These are phyloP conservation scores for Sardina pilchardus DNA, from an alignment of 2,113 vertebrate species.

Conservation along the genomic window DNA sequence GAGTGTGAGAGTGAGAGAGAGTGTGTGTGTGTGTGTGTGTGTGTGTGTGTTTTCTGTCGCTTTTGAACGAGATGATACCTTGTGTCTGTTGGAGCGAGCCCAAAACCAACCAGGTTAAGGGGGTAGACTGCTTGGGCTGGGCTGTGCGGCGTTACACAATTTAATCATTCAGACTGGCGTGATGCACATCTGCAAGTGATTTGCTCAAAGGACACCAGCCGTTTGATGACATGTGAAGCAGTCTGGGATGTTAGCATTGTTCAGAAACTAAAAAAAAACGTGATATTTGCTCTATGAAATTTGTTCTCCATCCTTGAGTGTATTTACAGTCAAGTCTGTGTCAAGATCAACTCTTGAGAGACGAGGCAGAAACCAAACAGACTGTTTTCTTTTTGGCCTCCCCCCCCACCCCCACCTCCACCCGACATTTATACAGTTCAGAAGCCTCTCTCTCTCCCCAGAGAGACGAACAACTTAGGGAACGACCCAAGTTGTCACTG, in stretches of 20 bases:
- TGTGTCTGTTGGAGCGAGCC: slow-evolving; percentile 2
- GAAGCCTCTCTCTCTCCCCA: not conserved
- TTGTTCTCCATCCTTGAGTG: slow-evolving; percentile 57
- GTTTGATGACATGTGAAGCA: slow-evolving; percentile 57
- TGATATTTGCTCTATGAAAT: slow-evolving; percentile 26
- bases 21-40: not conserved
- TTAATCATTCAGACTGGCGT: slow-evolving; percentile 26
- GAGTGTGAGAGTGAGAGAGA: not conserved
- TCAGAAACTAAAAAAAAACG: slow-evolving; percentile 45
- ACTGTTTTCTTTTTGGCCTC: not conserved
- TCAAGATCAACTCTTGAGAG: not conserved
- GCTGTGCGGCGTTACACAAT: slow-evolving; percentile 31
- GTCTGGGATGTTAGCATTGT: slow-evolving; percentile 53
- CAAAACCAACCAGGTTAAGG: slow-evolving; percentile 26
- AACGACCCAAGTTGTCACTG: not conserved
- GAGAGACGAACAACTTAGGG: not conserved
- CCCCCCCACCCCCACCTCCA: not conserved
- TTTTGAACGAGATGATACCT: not conserved
- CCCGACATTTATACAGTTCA: not conserved
- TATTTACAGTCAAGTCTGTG: slow-evolving; percentile 20
- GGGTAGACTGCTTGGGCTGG: not conserved
- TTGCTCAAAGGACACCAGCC: slow-evolving; percentile 52
- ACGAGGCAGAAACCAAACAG: not conserved
- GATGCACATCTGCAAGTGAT: slow-evolving; percentile 62
- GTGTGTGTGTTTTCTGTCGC: not conserved